Evolutionary conservation across 53 echinoderm and acorn worm genomes (phyloP).

Genomic region (Stichopus horrens): DNA sequence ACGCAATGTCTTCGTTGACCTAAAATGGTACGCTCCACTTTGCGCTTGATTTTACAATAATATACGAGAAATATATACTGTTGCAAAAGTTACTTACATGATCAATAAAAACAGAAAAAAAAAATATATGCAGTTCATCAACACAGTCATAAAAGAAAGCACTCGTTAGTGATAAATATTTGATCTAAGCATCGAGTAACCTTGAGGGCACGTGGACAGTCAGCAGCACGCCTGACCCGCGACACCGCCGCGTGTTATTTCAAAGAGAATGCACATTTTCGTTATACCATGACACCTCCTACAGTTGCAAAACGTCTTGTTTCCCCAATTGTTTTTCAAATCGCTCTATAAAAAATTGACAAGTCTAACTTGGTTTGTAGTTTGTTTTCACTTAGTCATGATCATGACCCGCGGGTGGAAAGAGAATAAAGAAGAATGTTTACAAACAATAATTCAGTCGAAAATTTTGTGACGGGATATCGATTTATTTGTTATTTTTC

Average conservation of each 20-base stretch:
- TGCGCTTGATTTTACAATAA: not conserved
- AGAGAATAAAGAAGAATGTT: not conserved
- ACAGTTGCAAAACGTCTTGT: not conserved
- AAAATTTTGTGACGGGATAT: not conserved
- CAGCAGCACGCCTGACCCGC: not conserved
- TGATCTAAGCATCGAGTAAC: not conserved
- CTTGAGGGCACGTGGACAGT: not conserved
- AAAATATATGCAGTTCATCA: no score
- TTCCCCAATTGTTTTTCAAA: constrained; percentile 6
- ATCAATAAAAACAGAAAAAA: no score
- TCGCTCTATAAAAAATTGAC: not conserved
- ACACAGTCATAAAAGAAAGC: no score
- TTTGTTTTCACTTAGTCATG: not conserved
- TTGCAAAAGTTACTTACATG: no score
- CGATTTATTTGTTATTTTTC: not conserved
- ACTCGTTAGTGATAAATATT: no score
- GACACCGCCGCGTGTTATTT: not conserved
- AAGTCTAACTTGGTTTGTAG: not conserved
- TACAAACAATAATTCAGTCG: not conserved
- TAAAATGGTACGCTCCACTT: not conserved
- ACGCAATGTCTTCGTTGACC: not conserved
- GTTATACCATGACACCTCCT: not conserved
- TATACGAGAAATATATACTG: no score
- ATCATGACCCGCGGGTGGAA: not conserved
- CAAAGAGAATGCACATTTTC: not conserved